These are phyloP conservation scores for Poecilia wingei DNA, from an alignment of 2,797 vertebrate species.

Conservation along the genomic window DNA sequence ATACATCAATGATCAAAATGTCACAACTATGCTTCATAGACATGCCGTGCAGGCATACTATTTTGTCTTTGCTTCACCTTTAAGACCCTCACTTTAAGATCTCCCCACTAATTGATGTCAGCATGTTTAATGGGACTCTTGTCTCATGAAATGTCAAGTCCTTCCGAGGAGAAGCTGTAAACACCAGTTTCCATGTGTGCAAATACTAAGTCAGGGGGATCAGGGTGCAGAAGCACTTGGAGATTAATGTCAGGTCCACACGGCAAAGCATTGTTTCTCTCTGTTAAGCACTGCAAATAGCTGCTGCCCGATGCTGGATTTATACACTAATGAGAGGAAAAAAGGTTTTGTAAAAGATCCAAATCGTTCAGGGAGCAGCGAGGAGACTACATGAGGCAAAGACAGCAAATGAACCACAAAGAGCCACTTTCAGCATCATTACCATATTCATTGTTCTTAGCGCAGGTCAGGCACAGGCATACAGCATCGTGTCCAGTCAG, in stretches of 20 bases:
- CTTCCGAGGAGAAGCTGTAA: conserved; percentile 5
- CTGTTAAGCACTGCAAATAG: conserved; percentile 59
- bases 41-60: background rate
- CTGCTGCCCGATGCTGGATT: conserved; percentile 45
- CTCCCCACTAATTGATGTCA: background rate
- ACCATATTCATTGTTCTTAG: conserved; percentile 53
- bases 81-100: conserved; percentile 3
- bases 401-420: conserved; percentile 68
- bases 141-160: conserved; percentile 10
- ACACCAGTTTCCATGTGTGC: conserved; percentile 15
- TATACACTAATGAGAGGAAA: conserved; percentile 60
- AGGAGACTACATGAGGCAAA: conserved; percentile 40
- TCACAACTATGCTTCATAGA: background rate
- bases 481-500: conserved; percentile 32
- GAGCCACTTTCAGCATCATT: conserved; percentile 66
- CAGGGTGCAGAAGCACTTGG: conserved; percentile 29
- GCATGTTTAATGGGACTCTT: background rate
- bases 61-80: conserved; percentile 5
- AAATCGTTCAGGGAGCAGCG: conserved; percentile 50
- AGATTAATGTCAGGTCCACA: conserved; percentile 51
- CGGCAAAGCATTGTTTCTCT: conserved; percentile 55
- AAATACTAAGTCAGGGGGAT: conserved; percentile 31
- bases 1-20: background rate
- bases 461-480: conserved; percentile 48
- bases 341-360: conserved; percentile 67